Evolutionary conservation across 2,113 vertebrate species (phyloP), one percentile per base, ranked within the genome.

Genomic region (Dendropsophus ebraccatus): DNA sequence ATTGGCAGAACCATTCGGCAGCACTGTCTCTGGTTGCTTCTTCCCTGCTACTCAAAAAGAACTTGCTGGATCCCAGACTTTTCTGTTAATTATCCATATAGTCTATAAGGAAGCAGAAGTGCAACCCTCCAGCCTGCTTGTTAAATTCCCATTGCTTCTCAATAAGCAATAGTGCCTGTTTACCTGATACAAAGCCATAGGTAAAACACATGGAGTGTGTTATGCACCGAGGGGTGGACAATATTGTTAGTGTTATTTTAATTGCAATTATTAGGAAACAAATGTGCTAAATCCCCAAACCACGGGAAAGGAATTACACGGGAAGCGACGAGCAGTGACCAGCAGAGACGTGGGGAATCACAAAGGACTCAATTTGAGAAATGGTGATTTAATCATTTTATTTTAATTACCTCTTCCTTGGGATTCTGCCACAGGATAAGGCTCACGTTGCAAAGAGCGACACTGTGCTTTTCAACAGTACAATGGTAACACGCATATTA

Each of bases 361-460:
- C 84, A 85, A 85, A 85, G 84, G 84, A 70, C 74, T 85, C 62
- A n/a, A 85, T 85, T 85, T 85, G 82, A 41, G 84, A 69, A 78
- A 79, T 69, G 56, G 74, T 56, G 77, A 81, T 81, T 81, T 81
- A 74, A 81, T 74, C 85, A 86, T 81, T 81, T 76, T 86, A 73
- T 86, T 86, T 81, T 86, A 81, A 86, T 86, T 81, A 81, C 85
- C 25, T 81, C 35, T 81, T 81, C 77, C 77, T 73, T 60, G 77
- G 77, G 77, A 86, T 81, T 73, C 50, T 81, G 77, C 77, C 77
- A 86, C 85, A 81, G 85, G 65, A 81, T 86, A 86, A 73, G 50
- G 77, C 85, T 86, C 37, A 56, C 17, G 52, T 80, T 86, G 50
- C 77, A 60, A 81, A 74, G 77, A 86, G 73, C 49, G 80, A 77